These are phyloP conservation scores for Luperina testacea DNA, from an alignment of 2,888 invertebrate genomes.

Conservation along the genomic window DNA sequence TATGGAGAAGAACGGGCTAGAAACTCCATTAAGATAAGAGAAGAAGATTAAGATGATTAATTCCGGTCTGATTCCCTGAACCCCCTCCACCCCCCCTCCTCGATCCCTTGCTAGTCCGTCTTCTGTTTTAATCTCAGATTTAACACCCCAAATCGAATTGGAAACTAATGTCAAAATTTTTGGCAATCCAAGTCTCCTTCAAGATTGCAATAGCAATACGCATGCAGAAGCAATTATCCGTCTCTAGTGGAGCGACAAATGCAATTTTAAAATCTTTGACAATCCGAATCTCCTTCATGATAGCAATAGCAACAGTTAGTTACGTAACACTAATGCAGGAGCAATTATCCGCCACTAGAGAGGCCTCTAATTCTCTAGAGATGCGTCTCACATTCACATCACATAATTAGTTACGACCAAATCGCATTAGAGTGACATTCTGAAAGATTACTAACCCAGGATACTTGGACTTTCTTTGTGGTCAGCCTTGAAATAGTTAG, in stretches of 20 bases:
- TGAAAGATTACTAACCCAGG: slow-evolving; percentile 51
- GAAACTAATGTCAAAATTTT: not conserved
- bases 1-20: too few relatives aligned
- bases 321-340: slow-evolving; percentile 24
- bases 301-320: slow-evolving; percentile 47
- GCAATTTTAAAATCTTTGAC: not conserved
- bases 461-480: slow-evolving; percentile 41
- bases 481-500: slow-evolving; percentile 13
- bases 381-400: slow-evolving; percentile 59
- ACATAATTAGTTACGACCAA: slow-evolving; percentile 69
- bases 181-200: slow-evolving; percentile 15
- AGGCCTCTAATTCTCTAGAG: slow-evolving; percentile 64
- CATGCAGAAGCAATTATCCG: slow-evolving; percentile 43
- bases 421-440: slow-evolving; percentile 64
- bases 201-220: not conserved
- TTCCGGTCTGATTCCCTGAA: too few relatives aligned
- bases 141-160: not conserved
- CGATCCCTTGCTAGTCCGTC: too few relatives aligned
- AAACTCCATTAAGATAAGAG: too few relatives aligned
- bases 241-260: slow-evolving; percentile 19
- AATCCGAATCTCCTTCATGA: slow-evolving; percentile 14
- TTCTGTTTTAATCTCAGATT: too few relatives aligned
- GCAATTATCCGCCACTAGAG: slow-evolving; percentile 54
- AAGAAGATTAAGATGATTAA: too few relatives aligned
- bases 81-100: too few relatives aligned